These are phyloP conservation scores for Polypterus bichir DNA, from an alignment of 2,113 vertebrate species.

Conservation along the genomic window DNA sequence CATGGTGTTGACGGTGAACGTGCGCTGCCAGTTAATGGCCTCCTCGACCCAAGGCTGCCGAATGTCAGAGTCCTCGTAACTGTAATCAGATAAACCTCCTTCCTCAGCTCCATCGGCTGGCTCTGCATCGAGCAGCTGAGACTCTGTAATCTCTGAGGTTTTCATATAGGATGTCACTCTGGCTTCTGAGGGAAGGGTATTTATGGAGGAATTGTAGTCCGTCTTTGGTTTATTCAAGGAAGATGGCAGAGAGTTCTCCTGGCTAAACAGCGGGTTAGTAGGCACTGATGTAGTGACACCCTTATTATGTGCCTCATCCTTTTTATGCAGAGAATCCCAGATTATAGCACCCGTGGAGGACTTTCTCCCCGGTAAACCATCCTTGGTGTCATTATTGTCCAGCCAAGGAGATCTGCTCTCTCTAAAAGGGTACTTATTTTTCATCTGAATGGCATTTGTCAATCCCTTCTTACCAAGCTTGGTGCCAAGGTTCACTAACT, in stretches of 20 bases:
- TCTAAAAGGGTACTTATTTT: constrained; percentile 34
- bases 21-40: constrained; percentile 92
- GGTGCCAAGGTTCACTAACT: constrained; percentile 52
- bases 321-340: constrained; percentile 16
- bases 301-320: constrained; percentile 3
- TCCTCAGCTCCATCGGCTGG: constrained; percentile 47
- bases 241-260: not conserved
- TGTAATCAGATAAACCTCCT: constrained; percentile 71
- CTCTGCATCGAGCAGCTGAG: constrained; percentile 40
- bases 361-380: constrained; percentile 22
- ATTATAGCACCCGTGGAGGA: constrained; percentile 17
- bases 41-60: constrained; percentile 76
- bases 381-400: constrained; percentile 35
- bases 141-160: constrained; percentile 54
- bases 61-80: constrained; percentile 69
- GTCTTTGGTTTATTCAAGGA: constrained; percentile 16
- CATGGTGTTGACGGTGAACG: constrained; percentile 82
- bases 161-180: constrained; percentile 69
- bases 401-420: constrained; percentile 31
- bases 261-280: constrained; percentile 17
- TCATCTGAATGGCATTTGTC: constrained; percentile 37
- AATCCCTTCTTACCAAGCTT: constrained; percentile 32
- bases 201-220: constrained; percentile 40
- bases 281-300: constrained; percentile 5
- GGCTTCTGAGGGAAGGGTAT: constrained; percentile 11